Conservation (phyloP, 2,888 invertebrate genomes). For the Crematogaster levior region DNA sequence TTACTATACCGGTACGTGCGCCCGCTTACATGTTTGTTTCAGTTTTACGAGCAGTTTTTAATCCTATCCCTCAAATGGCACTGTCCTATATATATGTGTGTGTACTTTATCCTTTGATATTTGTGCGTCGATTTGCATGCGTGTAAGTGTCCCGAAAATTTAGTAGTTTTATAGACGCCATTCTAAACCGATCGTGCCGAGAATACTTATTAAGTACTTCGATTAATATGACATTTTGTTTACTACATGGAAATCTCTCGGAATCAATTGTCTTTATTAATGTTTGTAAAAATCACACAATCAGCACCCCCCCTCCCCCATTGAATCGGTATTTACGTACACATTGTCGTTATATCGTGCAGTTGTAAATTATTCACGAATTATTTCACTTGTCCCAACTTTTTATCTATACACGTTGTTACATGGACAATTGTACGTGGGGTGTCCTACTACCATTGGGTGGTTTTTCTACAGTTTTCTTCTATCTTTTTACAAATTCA, state of each 20-base stretch:
- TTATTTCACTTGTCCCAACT: constrained; percentile 31
- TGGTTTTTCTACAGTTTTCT: constrained; percentile 1
- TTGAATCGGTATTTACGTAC: constrained; percentile 13
- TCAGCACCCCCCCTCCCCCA: constrained; percentile 11
- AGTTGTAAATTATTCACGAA: constrained; percentile 37
- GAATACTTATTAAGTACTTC: not conserved
- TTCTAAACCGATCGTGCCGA: not conserved
- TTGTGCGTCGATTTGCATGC: constrained; percentile 42
- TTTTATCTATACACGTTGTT: constrained; percentile 33
- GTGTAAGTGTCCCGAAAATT: constrained; percentile 3
- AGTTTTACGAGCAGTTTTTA: constrained; percentile 82
- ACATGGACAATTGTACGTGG: constrained; percentile 21
- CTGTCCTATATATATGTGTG: constrained; percentile 31
- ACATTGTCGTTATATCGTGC: constrained; percentile 38
- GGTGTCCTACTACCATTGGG: constrained; percentile 15
- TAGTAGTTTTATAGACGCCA: not conserved
- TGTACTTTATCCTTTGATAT: constrained; percentile 30
- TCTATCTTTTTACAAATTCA: not conserved
- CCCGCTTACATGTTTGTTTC: constrained; percentile 63
- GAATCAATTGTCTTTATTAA: not conserved
- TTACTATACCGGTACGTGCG: constrained; percentile 34
- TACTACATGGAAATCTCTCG: not conserved
- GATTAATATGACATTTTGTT: not conserved
- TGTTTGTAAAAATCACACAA: not conserved
- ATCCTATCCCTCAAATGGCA: constrained; percentile 65